phyloP scores from a whole-genome alignment of 2,797 vertebrate genomes.

The Anguilla pacifica region DNA sequence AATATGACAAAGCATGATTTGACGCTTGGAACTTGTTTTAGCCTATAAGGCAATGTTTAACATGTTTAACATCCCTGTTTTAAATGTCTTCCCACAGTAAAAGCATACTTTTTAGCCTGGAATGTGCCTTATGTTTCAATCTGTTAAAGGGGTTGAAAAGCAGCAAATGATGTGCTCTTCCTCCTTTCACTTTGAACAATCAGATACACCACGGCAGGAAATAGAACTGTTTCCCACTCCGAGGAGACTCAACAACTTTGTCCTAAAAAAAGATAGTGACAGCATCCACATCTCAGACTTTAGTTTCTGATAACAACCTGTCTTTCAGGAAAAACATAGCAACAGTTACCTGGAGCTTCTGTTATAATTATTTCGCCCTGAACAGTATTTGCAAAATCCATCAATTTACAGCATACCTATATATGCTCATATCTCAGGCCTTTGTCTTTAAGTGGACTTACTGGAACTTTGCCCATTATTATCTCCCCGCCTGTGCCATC shows the following conservation, averaged over 20 bases:
- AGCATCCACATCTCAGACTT: neutral
- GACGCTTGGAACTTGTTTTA: neutral
- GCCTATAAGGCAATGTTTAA: neutral
- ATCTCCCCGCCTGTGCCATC: neutral
- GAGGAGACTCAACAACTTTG: neutral
- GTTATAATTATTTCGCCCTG: neutral
- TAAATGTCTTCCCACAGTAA: neutral
- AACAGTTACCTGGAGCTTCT: neutral
- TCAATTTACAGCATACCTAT: too few relatives aligned
- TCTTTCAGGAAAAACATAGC: neutral
- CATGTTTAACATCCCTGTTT: neutral
- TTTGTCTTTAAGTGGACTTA: neutral
- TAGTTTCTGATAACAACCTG: neutral
- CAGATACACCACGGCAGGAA: neutral
- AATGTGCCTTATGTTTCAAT: too few relatives aligned
- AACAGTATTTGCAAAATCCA: too few relatives aligned
- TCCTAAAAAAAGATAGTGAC: neutral
- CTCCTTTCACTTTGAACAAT: neutral
- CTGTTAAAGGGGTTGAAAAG: neutral
- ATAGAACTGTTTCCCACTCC: too few relatives aligned
- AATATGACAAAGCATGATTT: neutral
- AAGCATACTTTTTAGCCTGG: neutral
- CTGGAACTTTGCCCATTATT: neutral
- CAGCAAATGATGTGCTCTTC: neutral
- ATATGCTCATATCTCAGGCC: neutral